phyloP scores from a whole-genome alignment of 2,888 invertebrate genomes.

The Athrips mouffetella region DNA sequence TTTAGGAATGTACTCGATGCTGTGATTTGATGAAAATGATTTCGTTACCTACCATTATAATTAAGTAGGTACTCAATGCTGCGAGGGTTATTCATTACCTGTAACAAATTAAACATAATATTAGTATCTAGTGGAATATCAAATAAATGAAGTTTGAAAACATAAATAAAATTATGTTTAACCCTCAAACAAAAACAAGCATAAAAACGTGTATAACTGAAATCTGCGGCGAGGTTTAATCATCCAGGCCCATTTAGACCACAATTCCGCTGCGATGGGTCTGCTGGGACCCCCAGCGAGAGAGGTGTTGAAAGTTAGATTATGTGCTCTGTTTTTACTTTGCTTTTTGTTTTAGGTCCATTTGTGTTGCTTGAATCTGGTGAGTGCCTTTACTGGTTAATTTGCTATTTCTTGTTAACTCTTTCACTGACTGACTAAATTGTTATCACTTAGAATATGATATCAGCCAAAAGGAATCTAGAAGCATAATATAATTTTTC shows the following conservation, averaged over 20 bases:
- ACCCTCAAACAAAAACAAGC: background rate
- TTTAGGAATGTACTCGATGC: too few relatives aligned
- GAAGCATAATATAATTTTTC: too few relatives aligned
- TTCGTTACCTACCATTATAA: too few relatives aligned
- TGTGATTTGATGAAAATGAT: too few relatives aligned
- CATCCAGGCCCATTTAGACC: slow-evolving; percentile 30
- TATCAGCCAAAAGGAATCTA: too few relatives aligned
- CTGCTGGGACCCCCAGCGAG: slow-evolving; percentile 4
- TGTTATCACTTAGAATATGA: too few relatives aligned
- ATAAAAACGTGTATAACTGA: background rate
- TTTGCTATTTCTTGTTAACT: background rate
- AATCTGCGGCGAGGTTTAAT: slow-evolving; percentile 32
- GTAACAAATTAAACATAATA: too few relatives aligned
- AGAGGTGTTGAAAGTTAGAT: slow-evolving; percentile 5
- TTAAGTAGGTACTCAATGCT: too few relatives aligned
- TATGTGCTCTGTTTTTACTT: slow-evolving; percentile 3
- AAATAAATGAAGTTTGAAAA: too few relatives aligned
- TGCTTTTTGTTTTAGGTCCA: background rate
- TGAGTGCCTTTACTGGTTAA: background rate
- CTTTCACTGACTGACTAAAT: too few relatives aligned
- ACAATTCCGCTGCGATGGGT: slow-evolving; percentile 9
- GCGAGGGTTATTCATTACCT: too few relatives aligned
- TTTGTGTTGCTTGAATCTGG: background rate
- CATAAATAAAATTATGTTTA: background rate
- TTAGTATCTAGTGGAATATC: too few relatives aligned